phyloP scores from a whole-genome alignment of 64 coral and sea anemone genomes.

The Hydrozoanthus tunicans region DNA sequence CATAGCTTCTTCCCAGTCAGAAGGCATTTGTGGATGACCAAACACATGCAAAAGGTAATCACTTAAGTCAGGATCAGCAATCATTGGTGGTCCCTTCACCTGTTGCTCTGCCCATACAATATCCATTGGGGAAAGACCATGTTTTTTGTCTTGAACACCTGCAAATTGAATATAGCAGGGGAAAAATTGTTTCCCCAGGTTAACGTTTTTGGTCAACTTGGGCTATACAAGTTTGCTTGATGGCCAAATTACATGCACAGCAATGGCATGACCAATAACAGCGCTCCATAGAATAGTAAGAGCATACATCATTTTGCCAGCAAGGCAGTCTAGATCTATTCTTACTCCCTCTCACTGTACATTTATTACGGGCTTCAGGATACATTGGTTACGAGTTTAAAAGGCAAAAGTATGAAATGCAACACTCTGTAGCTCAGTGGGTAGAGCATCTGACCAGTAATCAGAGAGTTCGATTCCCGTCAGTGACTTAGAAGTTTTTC shows the following conservation, averaged over 20 bases:
- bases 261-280: conserved; percentile 8
- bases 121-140: conserved; percentile 52
- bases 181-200: neutral
- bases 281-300: conserved; percentile 15
- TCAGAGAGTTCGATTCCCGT: too few species aligned
- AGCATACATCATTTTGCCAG: neutral
- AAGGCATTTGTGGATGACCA: conserved; percentile 35
- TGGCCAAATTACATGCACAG: neutral
- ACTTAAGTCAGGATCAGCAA: conserved; percentile 28
- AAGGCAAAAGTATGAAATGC: too few species aligned
- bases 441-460: too few species aligned
- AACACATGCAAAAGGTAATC: conserved; percentile 60
- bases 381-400: too few species aligned
- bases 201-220: neutral
- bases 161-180: conserved; percentile 13
- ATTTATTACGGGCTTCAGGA: neutral
- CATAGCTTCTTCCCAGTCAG: conserved; percentile 41
- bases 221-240: neutral
- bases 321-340: conserved; percentile 12
- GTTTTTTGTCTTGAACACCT: conserved; percentile 57
- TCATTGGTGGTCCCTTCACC: conserved; percentile 33
- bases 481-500: too few species aligned
- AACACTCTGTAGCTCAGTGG: too few species aligned
- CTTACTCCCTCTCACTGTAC: neutral
- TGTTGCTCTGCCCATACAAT: conserved; percentile 46